Conservation (phyloP, 2,797 vertebrate species). For the Acanthis flammea region DNA sequence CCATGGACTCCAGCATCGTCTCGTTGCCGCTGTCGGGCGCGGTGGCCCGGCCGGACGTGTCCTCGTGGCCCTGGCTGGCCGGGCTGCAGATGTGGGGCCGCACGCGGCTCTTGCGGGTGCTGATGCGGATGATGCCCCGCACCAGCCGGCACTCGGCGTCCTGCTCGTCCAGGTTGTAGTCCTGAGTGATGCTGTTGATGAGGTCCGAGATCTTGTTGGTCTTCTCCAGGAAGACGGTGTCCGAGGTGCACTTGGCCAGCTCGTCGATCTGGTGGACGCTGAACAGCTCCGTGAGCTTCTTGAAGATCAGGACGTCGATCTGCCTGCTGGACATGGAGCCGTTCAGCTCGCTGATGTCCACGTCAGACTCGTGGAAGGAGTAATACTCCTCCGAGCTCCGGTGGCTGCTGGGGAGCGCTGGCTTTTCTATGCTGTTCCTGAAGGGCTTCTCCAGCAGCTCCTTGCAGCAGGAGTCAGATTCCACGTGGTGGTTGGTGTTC, state of each 20-base stretch:
- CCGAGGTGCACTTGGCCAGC: conserved; percentile 96
- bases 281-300: conserved; percentile 96
- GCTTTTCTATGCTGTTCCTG: conserved; percentile 69
- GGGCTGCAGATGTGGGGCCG: conserved; percentile 42
- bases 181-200: conserved; percentile 96
- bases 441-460: conserved; percentile 69
- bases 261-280: conserved; percentile 97
- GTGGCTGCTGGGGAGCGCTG: conserved; percentile 63
- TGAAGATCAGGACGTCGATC: conserved; percentile 94
- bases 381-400: conserved; percentile 81
- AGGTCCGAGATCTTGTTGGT: conserved; percentile 98
- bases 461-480: conserved; percentile 69
- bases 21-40: conserved; percentile 92
- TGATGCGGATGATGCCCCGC: conserved; percentile 96
- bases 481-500: conserved; percentile 52
- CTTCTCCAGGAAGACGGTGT: conserved; percentile 95
- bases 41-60: conserved; percentile 75
- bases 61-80: conserved; percentile 70
- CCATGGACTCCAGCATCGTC: conserved; percentile 89
- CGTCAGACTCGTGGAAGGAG: conserved; percentile 88
- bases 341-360: conserved; percentile 84
- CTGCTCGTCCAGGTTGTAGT: conserved; percentile 96
- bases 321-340: conserved; percentile 89
- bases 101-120: conserved; percentile 88
- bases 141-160: conserved; percentile 96